These are phyloP conservation scores for Polylopha cassiicola DNA, from an alignment of 2,888 invertebrate genomes.

Conservation along the genomic window DNA sequence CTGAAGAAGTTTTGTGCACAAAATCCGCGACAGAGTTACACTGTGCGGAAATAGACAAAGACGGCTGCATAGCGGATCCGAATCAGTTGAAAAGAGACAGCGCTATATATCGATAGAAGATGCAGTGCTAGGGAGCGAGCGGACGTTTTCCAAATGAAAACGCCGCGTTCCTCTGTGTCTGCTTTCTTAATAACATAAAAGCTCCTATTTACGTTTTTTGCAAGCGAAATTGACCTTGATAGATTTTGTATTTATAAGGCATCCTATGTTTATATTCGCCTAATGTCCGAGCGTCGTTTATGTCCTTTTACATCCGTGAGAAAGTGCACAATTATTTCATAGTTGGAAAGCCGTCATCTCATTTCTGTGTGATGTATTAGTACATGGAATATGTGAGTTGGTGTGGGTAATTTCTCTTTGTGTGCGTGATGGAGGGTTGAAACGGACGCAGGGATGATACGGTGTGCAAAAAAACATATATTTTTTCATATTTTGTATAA, in stretches of 20 bases:
- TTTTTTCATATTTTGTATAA: no score
- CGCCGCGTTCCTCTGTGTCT: background rate
- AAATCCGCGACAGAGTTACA: slow-evolving; percentile 2
- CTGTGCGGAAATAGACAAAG: slow-evolving; percentile 8
- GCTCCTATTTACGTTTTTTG: background rate
- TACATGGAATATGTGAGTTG: slow-evolving; percentile 25
- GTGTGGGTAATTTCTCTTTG: slow-evolving; percentile 22
- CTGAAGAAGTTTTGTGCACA: slow-evolving; percentile 19
- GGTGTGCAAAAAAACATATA: slow-evolving; percentile 36
- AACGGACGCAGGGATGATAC: slow-evolving; percentile 54
- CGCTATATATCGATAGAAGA: slow-evolving; percentile 22
- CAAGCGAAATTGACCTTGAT: background rate
- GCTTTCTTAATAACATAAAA: background rate
- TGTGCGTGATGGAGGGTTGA: slow-evolving; percentile 52
- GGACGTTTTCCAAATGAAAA: slow-evolving; percentile 10
- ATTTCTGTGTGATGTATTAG: slow-evolving; percentile 30
- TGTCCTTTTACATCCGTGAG: no score
- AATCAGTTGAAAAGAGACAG: slow-evolving; percentile 3
- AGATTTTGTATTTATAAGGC: background rate
- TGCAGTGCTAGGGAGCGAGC: slow-evolving; percentile 11
- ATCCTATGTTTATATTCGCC: no score
- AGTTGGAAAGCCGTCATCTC: slow-evolving; percentile 13
- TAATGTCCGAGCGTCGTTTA: no score
- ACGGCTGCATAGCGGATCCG: slow-evolving; percentile 1
- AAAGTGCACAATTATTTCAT: slow-evolving; percentile 14